Evolutionary conservation across 2,888 invertebrate genomes (phyloP).

Genomic region (Rambutsinella grinnellia): DNA sequence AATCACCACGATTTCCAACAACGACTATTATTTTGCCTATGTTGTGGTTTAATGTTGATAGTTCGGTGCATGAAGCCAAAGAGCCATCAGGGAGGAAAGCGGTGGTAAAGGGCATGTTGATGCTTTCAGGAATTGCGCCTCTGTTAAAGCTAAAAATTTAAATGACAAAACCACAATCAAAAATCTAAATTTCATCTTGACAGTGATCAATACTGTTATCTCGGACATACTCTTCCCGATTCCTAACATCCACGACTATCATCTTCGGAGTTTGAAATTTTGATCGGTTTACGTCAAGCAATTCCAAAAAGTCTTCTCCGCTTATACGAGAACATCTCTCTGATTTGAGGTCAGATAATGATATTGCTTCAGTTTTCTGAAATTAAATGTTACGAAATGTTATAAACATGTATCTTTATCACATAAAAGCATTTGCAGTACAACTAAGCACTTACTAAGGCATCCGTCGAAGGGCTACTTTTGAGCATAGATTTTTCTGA

Average conservation of each 20-base stretch:
- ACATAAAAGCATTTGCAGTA: too few species aligned
- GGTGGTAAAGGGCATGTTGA: slow-evolving; percentile 90
- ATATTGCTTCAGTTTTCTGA: slow-evolving; percentile 80
- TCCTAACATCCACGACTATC: slow-evolving; percentile 79
- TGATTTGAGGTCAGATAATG: slow-evolving; percentile 77
- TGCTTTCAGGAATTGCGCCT: slow-evolving; percentile 83
- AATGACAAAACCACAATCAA: not conserved
- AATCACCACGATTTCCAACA: slow-evolving; percentile 83
- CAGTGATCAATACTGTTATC: slow-evolving; percentile 67
- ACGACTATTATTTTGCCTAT: slow-evolving; percentile 80
- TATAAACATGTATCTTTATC: too few species aligned
- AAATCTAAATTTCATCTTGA: not conserved
- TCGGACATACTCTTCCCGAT: slow-evolving; percentile 75
- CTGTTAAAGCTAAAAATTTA: slow-evolving; percentile 77
- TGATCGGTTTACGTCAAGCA: slow-evolving; percentile 73
- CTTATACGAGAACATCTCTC: slow-evolving; percentile 89
- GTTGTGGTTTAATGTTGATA: slow-evolving; percentile 74
- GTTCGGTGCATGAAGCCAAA: slow-evolving; percentile 75
- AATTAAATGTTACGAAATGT: too few species aligned
- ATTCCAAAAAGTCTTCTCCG: slow-evolving; percentile 83
- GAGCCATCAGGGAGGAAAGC: slow-evolving; percentile 78
- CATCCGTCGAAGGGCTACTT: slow-evolving; percentile 50
- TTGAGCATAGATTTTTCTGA: slow-evolving; percentile 47
- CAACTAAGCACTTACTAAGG: slow-evolving; percentile 32
- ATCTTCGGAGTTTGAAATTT: slow-evolving; percentile 71